These are phyloP conservation scores for Virgularia gustaviana DNA, from an alignment of 92 coral and sea anemone species.

Conservation along the genomic window DNA sequence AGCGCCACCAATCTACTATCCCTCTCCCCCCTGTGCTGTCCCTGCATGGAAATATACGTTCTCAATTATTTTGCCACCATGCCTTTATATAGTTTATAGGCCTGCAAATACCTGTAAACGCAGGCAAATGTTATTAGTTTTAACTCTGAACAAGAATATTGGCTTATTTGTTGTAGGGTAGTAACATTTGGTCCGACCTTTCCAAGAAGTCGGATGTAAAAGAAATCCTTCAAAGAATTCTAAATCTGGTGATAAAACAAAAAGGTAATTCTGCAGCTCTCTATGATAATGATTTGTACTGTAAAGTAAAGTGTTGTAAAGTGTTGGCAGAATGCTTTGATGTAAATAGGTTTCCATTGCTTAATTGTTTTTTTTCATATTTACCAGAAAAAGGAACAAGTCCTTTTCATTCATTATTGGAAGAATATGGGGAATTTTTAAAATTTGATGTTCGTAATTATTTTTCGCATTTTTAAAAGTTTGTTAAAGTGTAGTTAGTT, in stretches of 20 bases:
- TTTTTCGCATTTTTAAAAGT: not conserved
- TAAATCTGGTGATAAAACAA: conserved; percentile 56
- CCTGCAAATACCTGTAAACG: no score
- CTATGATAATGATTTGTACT: not conserved
- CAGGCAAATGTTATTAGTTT: no score
- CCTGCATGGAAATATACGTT: no score
- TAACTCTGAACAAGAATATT: not conserved
- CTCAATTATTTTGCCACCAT: no score
- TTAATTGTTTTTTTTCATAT: not conserved
- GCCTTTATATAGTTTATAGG: no score
- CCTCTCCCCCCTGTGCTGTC: no score
- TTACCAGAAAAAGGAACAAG: conserved; percentile 16
- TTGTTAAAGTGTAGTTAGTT: no score
- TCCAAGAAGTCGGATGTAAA: conserved; percentile 64
- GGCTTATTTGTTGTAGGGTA: conserved; percentile 46
- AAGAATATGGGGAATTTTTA: conserved; percentile 7
- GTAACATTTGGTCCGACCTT: conserved; percentile 67
- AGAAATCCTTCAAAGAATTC: conserved; percentile 55
- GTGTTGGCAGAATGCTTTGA: not conserved
- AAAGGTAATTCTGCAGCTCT: conserved; percentile 47
- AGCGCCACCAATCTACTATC: no score
- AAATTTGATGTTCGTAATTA: conserved; percentile 1
- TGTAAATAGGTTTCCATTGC: not conserved
- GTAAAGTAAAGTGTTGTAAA: not conserved
- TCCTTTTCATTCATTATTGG: conserved; percentile 22